phyloP scores from a whole-genome alignment of 2,888 invertebrate genomes.

The Bellardia pandia region DNA sequence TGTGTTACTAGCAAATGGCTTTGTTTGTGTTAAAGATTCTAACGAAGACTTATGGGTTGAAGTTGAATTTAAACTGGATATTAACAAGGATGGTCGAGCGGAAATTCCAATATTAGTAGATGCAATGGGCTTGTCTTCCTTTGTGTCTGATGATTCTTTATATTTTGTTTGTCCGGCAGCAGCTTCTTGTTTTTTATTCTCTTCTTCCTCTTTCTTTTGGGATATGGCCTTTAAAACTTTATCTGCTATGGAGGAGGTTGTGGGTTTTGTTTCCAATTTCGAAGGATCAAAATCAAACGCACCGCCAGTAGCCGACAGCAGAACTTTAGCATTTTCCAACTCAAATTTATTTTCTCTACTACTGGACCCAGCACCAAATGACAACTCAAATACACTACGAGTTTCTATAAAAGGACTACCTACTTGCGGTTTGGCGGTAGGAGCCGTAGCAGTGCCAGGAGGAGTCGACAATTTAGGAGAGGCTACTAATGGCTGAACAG shows the following conservation, averaged over 20 bases:
- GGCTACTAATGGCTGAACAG: slow-evolving; percentile 27
- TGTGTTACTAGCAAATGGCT: slow-evolving; percentile 19
- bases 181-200: slow-evolving; percentile 84
- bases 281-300: slow-evolving; percentile 82
- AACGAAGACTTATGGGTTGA: slow-evolving; percentile 34
- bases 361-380: slow-evolving; percentile 79
- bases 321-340: slow-evolving; percentile 82
- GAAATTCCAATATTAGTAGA: not conserved
- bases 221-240: slow-evolving; percentile 86
- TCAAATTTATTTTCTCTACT: slow-evolving; percentile 82
- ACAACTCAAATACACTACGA: slow-evolving; percentile 82
- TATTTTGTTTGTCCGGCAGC: slow-evolving; percentile 78
- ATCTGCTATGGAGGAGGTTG: slow-evolving; percentile 87
- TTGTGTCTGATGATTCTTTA: slow-evolving; percentile 65
- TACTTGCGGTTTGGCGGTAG: slow-evolving; percentile 70
- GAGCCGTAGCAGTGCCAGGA: slow-evolving; percentile 38
- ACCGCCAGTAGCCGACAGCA: slow-evolving; percentile 80
- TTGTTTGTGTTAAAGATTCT: slow-evolving; percentile 44
- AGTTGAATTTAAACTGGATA: slow-evolving; percentile 64
- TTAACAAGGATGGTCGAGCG: slow-evolving; percentile 42
- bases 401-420: slow-evolving; percentile 83
- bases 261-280: slow-evolving; percentile 83
- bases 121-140: slow-evolving; percentile 38
- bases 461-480: slow-evolving; percentile 68
- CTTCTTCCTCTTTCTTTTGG: slow-evolving; percentile 85